Evolutionary conservation across 2,113 vertebrate species (phyloP).

Genomic region (Narcine bancroftii): DNA sequence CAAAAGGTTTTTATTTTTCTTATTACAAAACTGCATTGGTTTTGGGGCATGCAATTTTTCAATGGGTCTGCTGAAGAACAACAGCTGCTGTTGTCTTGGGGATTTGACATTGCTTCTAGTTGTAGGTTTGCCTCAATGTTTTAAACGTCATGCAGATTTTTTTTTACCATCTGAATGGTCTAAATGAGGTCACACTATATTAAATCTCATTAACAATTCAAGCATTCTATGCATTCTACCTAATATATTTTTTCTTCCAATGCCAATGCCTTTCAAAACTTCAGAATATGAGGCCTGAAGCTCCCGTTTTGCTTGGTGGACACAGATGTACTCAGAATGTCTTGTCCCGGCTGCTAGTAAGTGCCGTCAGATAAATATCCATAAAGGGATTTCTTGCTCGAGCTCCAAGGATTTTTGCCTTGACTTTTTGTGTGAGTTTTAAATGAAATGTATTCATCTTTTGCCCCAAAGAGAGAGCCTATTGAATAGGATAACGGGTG

Average conservation of each 20-base stretch:
- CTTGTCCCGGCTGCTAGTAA: conserved; percentile 82
- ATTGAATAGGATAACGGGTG: conserved; percentile 83
- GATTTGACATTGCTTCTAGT: not conserved
- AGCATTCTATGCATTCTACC: conserved; percentile 22
- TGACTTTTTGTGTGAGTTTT: conserved; percentile 73
- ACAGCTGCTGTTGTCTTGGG: not conserved
- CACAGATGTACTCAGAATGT: conserved; percentile 72
- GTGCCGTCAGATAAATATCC: conserved; percentile 73
- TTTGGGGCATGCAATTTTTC: not conserved
- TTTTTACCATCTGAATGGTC: not conserved
- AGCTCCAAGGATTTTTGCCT: conserved; percentile 60
- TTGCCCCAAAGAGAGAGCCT: conserved; percentile 75
- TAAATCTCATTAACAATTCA: conserved; percentile 17
- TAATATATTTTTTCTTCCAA: conserved; percentile 40
- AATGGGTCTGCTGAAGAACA: not conserved
- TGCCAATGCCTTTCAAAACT: conserved; percentile 48
- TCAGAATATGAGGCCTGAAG: conserved; percentile 56
- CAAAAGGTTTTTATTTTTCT: not conserved
- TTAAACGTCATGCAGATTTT: conserved; percentile 21
- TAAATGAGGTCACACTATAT: conserved; percentile 25
- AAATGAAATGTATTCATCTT: conserved; percentile 79
- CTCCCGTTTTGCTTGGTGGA: conserved; percentile 68
- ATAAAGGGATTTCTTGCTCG: conserved; percentile 73
- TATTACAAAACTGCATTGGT: not conserved
- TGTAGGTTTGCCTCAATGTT: not conserved